Conservation (phyloP, 2,113 vertebrate genomes). For the Columba janthina region DNA sequence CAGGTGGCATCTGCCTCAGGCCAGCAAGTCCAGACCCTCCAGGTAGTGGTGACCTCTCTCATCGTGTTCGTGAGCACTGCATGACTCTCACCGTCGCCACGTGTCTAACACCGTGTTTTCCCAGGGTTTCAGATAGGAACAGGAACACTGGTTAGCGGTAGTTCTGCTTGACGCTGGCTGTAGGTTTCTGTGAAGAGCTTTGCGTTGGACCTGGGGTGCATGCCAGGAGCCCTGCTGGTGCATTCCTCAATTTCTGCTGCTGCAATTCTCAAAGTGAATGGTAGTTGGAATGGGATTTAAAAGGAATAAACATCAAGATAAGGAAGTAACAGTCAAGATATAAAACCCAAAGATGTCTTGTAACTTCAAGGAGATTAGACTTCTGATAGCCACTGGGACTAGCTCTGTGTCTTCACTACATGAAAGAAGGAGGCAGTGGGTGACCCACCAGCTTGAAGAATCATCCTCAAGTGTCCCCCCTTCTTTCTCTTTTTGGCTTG, state of each 20-base stretch:
- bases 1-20: slow-evolving; percentile 96
- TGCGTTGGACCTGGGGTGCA: neutral
- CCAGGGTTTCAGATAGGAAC: slow-evolving; percentile 39
- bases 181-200: neutral
- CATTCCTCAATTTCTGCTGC: neutral
- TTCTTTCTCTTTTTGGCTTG: neutral
- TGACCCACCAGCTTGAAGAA: neutral
- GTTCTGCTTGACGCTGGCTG: neutral
- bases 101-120: slow-evolving; percentile 73
- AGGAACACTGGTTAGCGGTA: neutral
- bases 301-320: neutral
- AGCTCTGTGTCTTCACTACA: neutral
- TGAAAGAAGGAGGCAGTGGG: neutral
- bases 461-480: no score
- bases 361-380: neutral
- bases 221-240: neutral
- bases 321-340: neutral
- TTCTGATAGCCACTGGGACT: neutral
- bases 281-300: neutral
- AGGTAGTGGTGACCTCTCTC: slow-evolving; percentile 98
- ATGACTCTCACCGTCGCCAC: slow-evolving; percentile 67
- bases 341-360: neutral
- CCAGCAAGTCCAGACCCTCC: slow-evolving; percentile 99
- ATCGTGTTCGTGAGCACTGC: slow-evolving; percentile 77
- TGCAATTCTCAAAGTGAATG: neutral